Base-by-base conservation (phyloP, 2,113 vertebrate species). In the Lichenostomus cassidix region DNA sequence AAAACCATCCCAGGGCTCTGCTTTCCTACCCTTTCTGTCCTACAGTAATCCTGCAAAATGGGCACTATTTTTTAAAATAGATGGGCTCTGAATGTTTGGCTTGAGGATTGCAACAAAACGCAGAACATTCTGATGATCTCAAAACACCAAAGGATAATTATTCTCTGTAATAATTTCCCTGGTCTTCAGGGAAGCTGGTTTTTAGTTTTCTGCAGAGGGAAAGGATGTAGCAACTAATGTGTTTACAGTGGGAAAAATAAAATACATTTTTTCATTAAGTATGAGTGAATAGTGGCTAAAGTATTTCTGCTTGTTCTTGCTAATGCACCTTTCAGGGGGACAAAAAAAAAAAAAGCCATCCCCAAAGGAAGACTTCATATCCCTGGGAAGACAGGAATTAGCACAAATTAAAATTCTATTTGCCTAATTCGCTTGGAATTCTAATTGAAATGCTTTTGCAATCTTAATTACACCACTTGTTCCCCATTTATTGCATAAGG, bases 381-480 rank as follows among this genome's bases (percentile, higher is more conserved):
- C 85, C 46, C 83, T 76, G 73, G 83, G 41, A 93, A 90, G 86
- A 58, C 28, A 52, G 24, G 62, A 89, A 92, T 95, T 92, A 95
- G 41, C 28, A n/a, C 60, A 49, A 90, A 90, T 83, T 64, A 83
- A 81, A 93, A 63, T 52, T 55, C 76, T 93, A 52, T 90, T 67
- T 83, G 42, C 68, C 44, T 83, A 89, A 86, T 63, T 83, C 60
- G 4, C 47, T 74, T 55, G 68, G 65, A 83, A 87, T 92, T 60
- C 24, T 53, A 83, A 67, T 42, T 42, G 46, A 78, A 92, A 84
- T 22, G 33, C 28, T 96, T 95, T 92, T 84, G 92, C 83, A 96
- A 93, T 97, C 90, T 75, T 60, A 95, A 84, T 90, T 52, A 22
- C 50, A 42, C 31, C 90, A 71, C 87, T 94, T 73, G 52, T 64